These are phyloP conservation scores for Halcyon malimbica DNA, from an alignment of 2,113 vertebrate species.

Conservation along the genomic window DNA sequence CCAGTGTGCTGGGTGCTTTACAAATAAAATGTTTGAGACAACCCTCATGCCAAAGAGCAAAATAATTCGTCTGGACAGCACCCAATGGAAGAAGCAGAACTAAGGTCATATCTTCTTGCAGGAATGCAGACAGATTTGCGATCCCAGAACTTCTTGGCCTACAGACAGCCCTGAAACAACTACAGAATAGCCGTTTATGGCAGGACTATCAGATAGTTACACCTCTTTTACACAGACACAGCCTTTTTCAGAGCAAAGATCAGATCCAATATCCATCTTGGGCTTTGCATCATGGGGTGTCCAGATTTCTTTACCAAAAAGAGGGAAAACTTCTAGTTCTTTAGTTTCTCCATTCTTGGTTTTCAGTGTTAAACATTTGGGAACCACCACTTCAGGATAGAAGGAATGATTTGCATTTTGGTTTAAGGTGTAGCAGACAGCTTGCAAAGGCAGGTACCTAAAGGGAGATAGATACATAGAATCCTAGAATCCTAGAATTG, in stretches of 20 bases:
- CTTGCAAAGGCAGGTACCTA: neutral
- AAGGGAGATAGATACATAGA: neutral
- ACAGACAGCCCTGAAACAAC: neutral
- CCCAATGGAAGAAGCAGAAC: neutral
- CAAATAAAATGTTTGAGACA: neutral
- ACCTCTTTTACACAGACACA: neutral
- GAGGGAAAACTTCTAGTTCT: neutral
- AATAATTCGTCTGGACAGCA: neutral
- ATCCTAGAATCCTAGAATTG: neutral
- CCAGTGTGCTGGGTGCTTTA: neutral
- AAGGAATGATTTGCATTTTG: neutral
- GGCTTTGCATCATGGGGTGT: neutral
- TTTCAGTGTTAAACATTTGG: neutral
- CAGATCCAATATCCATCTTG: neutral
- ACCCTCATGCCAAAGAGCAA: neutral
- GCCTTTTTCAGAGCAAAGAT: neutral
- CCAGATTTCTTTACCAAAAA: neutral
- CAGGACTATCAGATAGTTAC: neutral
- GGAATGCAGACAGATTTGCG: constrained; percentile 23
- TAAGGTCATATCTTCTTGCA: neutral
- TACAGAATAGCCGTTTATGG: neutral
- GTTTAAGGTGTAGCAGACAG: neutral
- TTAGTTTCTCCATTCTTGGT: neutral
- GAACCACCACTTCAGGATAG: neutral
- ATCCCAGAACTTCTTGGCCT: neutral